Evolutionary conservation across 37 sponge, comb jelly and placozoan species (phyloP), one percentile per base, ranked within the genome.

Genomic region (Ianthella basta): DNA sequence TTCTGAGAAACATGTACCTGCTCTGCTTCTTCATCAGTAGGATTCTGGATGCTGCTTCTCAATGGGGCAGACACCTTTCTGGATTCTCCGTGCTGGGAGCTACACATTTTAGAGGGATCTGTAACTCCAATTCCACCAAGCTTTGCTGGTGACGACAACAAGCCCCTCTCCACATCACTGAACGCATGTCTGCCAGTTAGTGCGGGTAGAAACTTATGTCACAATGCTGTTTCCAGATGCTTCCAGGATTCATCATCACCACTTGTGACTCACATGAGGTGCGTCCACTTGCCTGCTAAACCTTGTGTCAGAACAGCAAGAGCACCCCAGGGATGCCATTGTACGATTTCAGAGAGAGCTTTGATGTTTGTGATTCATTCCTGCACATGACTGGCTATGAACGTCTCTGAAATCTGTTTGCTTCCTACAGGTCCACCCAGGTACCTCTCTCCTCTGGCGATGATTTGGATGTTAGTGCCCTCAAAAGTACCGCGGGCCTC

Each of bases 381-480:
- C 4, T 61, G 64, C 64, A 61, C 64, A 13, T 27, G n/a, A 61
- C 29, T 61, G 64, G 64, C 64, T 6, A 27, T 61, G 64, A 29
- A 61, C 2, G 80, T 61, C 64, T 10, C 14, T 27, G n/a, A 2
- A 61, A 61, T 13, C 64, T 61, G 25, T 27, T 61, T 4, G 4
- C 29, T 27, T 75, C 78, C 78, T 4, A 75, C 10, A 10, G 78
- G 3, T 41, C 78, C 78, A 14, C 44, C 78, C 78, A 75, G 25
- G 78, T 53, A 75, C 53, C 38, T 53, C 53, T 75, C 14, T 19
- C 78, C 78, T n/a, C 21, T 24, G n/a, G 50, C 40, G 53, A 75
- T 75, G 8, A 44, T 44, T 44, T 44, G 50, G 50, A 44, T 3
- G 50, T 44, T 44, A 44, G 3, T 44, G 1, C 53, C 78, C 21